A percentile compares a stretch with the other conserved stretches of the same genome.
phyloP scores from a whole-genome alignment of 1,140 invertebrate species.

The Hydropsyche tenuis region DNA sequence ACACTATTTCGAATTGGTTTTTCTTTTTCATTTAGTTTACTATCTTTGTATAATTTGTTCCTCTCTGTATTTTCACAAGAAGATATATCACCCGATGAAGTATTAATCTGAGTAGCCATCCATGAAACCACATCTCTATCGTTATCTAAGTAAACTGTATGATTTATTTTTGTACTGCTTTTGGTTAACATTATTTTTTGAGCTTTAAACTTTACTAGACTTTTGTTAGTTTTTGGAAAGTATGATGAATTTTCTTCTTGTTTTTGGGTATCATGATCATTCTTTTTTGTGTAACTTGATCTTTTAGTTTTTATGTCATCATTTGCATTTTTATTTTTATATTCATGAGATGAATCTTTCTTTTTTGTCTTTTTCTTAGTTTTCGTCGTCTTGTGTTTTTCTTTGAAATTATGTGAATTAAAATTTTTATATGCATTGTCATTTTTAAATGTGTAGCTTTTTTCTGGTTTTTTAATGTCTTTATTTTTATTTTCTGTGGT shows the following conservation, averaged over 20 bases:
- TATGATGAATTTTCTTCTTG: neutral
- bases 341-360: neutral
- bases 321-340: neutral
- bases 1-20: neutral
- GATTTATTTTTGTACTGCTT: conserved; percentile 47
- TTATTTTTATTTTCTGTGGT: neutral
- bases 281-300: conserved; percentile 4
- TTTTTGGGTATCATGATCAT: conserved; percentile 9
- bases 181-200: conserved; percentile 47
- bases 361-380: neutral
- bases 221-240: conserved; percentile 4
- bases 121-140: conserved; percentile 62
- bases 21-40: conserved; percentile 5
- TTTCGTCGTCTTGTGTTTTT: neutral
- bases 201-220: conserved; percentile 43
- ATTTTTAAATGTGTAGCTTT: neutral
- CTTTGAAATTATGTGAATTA: neutral
- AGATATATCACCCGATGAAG: conserved; percentile 50
- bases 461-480: neutral
- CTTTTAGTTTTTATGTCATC: neutral
- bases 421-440: neutral
- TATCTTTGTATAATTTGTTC: conserved; percentile 10
- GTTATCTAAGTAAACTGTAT: conserved; percentile 53
- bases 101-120: conserved; percentile 59
- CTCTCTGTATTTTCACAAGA: conserved; percentile 41